Base-by-base conservation (phyloP, 1,140 invertebrate species). In the Pemphigus obesinymphae region DNA sequence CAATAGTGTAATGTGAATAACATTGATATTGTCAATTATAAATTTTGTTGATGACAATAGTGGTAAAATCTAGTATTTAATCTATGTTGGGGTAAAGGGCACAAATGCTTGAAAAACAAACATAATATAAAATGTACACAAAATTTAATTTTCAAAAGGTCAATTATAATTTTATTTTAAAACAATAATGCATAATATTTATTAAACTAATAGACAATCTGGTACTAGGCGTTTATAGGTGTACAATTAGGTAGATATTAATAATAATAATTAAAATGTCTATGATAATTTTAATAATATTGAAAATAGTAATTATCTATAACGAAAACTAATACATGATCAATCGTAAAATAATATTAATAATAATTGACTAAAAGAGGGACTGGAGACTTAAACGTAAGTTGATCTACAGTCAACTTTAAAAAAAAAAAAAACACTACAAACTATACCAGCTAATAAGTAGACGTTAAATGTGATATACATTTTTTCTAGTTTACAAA, bases 301-400 rank as follows among this genome's bases (percentile, higher is more conserved):
- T 34, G 1, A 31, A 34, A n/a, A 26, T 73, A 34, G 20, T 73
- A 53, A 75, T 75, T 45, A 70, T 26, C 66, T 70, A 70, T 43
- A 70, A 70, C 66, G 34, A 11, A 15, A 10, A 68, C 8, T 40
- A n/a, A 23, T 4, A 23, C 40, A 23, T 4, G 0, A 23, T 37
- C 8, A n/a, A n/a, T 5, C 17, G n/a, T 37, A 66, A 37, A 66
- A 66, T 66, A 34, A 63, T 55, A 55, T 48, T 50, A 75, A 45
- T 55, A 76, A 76, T 76, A 76, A 76, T 76, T 76, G 73, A 76
- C 73, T 76, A 76, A 58, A 58, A 76, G 29, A n/a, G n/a, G 50
- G 73, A 76, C 31, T 76, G 50, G 31, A 70, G 20, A 37, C 63
- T 66, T 23, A 66, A 37, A 68, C 26, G 23, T 15, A 70, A 31